These are phyloP conservation scores for Coilia nasus DNA, from an alignment of 2,797 vertebrate species.

Conservation along the genomic window DNA sequence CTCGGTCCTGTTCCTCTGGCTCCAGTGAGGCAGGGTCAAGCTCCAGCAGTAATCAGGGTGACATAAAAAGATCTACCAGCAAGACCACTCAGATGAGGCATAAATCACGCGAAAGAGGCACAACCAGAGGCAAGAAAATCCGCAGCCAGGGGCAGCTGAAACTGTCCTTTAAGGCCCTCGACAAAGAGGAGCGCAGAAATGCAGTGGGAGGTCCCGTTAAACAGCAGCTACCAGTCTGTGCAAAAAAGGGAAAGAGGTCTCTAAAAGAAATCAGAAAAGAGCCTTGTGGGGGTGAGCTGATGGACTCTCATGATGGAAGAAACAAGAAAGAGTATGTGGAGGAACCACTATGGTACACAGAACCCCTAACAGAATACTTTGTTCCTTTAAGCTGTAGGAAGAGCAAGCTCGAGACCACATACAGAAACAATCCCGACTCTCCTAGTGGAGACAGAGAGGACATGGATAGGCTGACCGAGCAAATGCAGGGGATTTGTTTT, in stretches of 20 bases:
- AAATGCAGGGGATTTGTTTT: constrained; percentile 90
- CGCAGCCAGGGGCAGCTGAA: constrained; percentile 83
- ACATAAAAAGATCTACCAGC: constrained; percentile 76
- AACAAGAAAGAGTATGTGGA: constrained; percentile 94
- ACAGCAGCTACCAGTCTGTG: constrained; percentile 83
- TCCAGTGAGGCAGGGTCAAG: constrained; percentile 97
- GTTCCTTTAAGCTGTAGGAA: constrained; percentile 90
- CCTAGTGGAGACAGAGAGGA: constrained; percentile 71
- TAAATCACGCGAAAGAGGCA: constrained; percentile 85
- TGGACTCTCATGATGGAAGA: constrained; percentile 81
- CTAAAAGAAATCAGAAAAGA: constrained; percentile 88
- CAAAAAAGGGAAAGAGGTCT: constrained; percentile 87
- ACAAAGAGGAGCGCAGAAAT: constrained; percentile 81
- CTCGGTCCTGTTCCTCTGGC: constrained; percentile 96
- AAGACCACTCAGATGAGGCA: constrained; percentile 88
- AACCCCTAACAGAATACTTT: constrained; percentile 96
- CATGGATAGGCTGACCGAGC: constrained; percentile 84
- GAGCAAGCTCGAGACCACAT: constrained; percentile 98
- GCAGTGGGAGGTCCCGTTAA: constrained; percentile 75
- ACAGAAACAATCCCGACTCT: constrained; percentile 84
- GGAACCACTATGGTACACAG: constrained; percentile 98
- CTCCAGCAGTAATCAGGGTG: constrained; percentile 91
- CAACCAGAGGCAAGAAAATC: constrained; percentile 80
- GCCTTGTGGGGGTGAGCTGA: constrained; percentile 75
- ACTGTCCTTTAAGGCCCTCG: constrained; percentile 79